Evolutionary conservation across 2,113 vertebrate species (phyloP).

Genomic region (Daubentonia madagascariensis): DNA sequence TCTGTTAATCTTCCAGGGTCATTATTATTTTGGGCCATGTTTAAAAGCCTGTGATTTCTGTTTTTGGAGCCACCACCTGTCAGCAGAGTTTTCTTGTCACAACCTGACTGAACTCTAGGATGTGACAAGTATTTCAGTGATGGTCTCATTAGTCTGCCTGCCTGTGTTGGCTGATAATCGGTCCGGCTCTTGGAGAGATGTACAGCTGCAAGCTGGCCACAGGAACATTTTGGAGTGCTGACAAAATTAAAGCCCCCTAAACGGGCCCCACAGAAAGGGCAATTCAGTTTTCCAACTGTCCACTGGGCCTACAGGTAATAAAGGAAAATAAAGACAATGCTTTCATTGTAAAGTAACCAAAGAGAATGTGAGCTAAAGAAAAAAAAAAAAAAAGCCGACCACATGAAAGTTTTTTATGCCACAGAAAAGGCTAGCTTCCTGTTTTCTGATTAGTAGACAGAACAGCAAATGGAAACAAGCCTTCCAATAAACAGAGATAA

Average conservation of each 20-base stretch:
- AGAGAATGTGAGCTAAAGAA: neutral
- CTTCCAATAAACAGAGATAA: slow-evolving; percentile 61
- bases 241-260: slow-evolving; percentile 90
- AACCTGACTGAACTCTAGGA: slow-evolving; percentile 65
- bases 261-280: slow-evolving; percentile 87
- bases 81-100: slow-evolving; percentile 59
- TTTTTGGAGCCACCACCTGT: slow-evolving; percentile 66
- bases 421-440: slow-evolving; percentile 54
- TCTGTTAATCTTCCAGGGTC: slow-evolving; percentile 78
- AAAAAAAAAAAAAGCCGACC: neutral
- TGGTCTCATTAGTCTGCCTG: slow-evolving; percentile 77
- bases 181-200: slow-evolving; percentile 89
- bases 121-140: slow-evolving; percentile 69
- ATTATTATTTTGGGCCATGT: slow-evolving; percentile 66
- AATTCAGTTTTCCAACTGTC: slow-evolving; percentile 88
- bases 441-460: slow-evolving; percentile 66
- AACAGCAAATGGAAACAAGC: slow-evolving; percentile 48
- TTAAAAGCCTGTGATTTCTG: slow-evolving; percentile 69
- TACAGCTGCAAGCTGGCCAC: slow-evolving; percentile 83
- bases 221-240: slow-evolving; percentile 89
- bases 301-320: slow-evolving; percentile 87
- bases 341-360: slow-evolving; percentile 79
- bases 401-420: slow-evolving; percentile 55
- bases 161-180: slow-evolving; percentile 81
- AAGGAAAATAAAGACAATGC: slow-evolving; percentile 77